phyloP scores from a whole-genome alignment of 2,113 vertebrate genomes.

The Eudyptes chrysolophus region DNA sequence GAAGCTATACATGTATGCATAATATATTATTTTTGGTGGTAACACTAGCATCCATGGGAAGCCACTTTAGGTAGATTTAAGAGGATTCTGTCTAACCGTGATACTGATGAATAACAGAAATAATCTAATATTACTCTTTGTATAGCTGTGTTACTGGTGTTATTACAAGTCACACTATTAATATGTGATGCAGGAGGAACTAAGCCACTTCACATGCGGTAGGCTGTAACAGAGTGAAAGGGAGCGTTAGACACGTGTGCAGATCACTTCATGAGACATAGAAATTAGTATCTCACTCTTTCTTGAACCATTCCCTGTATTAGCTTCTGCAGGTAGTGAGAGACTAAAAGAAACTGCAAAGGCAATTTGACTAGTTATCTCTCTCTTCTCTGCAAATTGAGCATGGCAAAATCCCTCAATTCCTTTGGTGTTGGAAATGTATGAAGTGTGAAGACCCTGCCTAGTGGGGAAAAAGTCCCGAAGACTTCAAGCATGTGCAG shows the following conservation, averaged over 20 bases:
- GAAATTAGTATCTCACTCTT: not conserved
- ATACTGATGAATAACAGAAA: conserved; percentile 44
- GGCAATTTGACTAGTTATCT: not conserved
- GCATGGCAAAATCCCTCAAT: not conserved
- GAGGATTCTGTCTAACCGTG: conserved; percentile 33
- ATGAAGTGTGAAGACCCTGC: not conserved
- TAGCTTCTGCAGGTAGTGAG: not conserved
- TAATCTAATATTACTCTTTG: conserved; percentile 41
- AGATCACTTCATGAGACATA: not conserved
- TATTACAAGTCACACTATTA: not conserved
- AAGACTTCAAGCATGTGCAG: not conserved
- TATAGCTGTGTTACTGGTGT: not conserved
- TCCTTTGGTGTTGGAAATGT: not conserved
- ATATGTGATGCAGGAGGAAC: not conserved
- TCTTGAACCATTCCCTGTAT: not conserved
- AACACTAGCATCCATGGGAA: not conserved
- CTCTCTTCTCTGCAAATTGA: not conserved
- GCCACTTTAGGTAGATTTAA: conserved; percentile 44
- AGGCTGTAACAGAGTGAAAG: not conserved
- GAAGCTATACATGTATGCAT: not conserved
- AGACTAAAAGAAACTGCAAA: not conserved
- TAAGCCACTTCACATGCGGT: not conserved
- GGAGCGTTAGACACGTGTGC: not conserved
- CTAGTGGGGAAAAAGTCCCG: not conserved
- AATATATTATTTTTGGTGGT: conserved; percentile 44